Conservation (phyloP, 2,113 vertebrate genomes). For the Coreoperca whiteheadi region DNA sequence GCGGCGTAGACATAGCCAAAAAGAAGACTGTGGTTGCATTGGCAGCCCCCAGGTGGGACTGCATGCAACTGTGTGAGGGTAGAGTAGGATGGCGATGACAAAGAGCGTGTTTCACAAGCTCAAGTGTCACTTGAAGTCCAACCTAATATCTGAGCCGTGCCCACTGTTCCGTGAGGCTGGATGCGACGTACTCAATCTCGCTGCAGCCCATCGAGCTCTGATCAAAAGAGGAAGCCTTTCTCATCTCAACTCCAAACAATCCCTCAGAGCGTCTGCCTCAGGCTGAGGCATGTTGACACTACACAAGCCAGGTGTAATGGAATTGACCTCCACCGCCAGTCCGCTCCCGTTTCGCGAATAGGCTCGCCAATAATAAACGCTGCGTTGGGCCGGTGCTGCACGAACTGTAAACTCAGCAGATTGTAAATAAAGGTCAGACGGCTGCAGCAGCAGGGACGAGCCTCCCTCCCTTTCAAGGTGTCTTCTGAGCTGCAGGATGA, state of each 20-base stretch:
- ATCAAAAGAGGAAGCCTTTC: slow-evolving; percentile 35
- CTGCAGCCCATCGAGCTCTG: slow-evolving; percentile 9
- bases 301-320: slow-evolving; percentile 59
- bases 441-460: background rate
- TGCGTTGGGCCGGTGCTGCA: background rate
- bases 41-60: background rate
- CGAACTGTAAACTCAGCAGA: slow-evolving; percentile 50
- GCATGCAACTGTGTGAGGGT: background rate
- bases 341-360: slow-evolving; percentile 20
- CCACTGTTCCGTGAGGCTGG: slow-evolving; percentile 19
- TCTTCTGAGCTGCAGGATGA: background rate
- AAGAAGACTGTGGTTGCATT: background rate
- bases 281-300: slow-evolving; percentile 56
- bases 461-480: background rate
- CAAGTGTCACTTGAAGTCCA: slow-evolving; percentile 27
- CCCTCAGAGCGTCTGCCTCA: slow-evolving; percentile 9
- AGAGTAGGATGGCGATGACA: background rate
- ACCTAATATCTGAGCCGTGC: background rate
- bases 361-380: slow-evolving; percentile 58
- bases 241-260: slow-evolving; percentile 33
- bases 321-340: slow-evolving; percentile 59
- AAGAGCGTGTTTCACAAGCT: background rate
- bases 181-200: slow-evolving; percentile 30
- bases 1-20: background rate
- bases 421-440: slow-evolving; percentile 37